A percentile compares a stretch with the other conserved stretches of the same genome.
Conservation (phyloP, 2,113 vertebrate species). For the Chaetorhynchus papuensis region DNA sequence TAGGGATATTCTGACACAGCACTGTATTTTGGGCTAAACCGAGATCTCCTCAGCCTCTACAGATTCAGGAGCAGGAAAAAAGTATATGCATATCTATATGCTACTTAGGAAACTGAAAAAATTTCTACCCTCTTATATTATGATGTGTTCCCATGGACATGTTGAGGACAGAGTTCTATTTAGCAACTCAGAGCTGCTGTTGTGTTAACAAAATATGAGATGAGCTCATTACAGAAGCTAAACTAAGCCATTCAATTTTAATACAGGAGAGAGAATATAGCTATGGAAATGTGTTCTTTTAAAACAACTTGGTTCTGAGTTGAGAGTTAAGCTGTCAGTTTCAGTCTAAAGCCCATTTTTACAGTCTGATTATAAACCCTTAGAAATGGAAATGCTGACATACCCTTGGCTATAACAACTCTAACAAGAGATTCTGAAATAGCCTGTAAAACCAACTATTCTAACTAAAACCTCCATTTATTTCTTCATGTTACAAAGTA, state of each 20-base stretch:
- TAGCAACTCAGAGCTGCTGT: neutral
- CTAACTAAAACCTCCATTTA: neutral
- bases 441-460: neutral
- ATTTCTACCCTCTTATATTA: neutral
- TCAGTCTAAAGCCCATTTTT: slow-evolving; percentile 8
- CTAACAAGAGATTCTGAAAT: neutral
- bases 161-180: neutral
- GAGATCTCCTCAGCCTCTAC: neutral
- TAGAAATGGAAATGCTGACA: slow-evolving; percentile 13
- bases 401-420: neutral
- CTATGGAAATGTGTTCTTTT: neutral
- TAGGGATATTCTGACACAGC: neutral
- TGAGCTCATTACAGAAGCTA: neutral
- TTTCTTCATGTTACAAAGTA: neutral
- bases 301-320: neutral
- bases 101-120: neutral
- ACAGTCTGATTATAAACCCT: neutral
- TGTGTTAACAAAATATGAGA: neutral
- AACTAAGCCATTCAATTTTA: neutral
- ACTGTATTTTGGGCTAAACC: neutral
- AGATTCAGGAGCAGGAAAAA: neutral
- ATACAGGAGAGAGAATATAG: neutral
- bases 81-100: neutral
- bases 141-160: neutral
- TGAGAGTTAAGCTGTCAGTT: slow-evolving; percentile 1